These are phyloP conservation scores for Sandelia bainsii DNA, from an alignment of 2,797 vertebrate species.

Conservation along the genomic window DNA sequence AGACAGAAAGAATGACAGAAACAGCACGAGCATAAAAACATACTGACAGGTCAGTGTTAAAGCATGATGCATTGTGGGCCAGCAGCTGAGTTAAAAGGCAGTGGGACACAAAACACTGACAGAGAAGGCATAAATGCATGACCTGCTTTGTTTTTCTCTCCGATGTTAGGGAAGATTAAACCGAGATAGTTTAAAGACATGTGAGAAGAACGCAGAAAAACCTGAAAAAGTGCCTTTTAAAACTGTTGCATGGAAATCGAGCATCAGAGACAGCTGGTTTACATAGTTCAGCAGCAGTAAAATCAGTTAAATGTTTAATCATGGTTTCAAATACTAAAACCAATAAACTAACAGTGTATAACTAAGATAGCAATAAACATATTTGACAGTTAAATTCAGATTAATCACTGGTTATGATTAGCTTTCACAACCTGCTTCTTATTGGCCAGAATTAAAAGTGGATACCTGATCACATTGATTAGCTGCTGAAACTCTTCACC, in stretches of 20 bases:
- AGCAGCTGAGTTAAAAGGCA: conserved; percentile 35
- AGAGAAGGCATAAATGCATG: conserved; percentile 26
- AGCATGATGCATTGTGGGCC: background rate
- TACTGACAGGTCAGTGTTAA: conserved; percentile 12
- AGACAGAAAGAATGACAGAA: background rate
- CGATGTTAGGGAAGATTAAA: background rate
- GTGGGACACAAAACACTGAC: conserved; percentile 17
- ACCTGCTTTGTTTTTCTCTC: conserved; percentile 15
- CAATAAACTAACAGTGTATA: background rate
- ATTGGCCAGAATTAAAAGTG: conserved; percentile 14
- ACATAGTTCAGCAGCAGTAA: background rate
- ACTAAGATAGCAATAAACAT: conserved; percentile 9
- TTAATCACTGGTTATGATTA: conserved; percentile 42
- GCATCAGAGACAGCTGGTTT: conserved; percentile 17
- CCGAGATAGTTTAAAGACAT: background rate
- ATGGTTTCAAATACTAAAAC: conserved; percentile 4
- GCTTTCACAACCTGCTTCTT: conserved; percentile 21
- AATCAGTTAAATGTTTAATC: conserved; percentile 21
- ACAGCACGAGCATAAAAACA: conserved; percentile 14
- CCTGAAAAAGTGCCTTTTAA: too few relatives aligned
- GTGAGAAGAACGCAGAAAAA: background rate
- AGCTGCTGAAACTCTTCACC: background rate
- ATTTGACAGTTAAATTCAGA: conserved; percentile 9
- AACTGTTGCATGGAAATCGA: too few relatives aligned
- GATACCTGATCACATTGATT: conserved; percentile 24